Evolutionary conservation across 2,113 vertebrate species (phyloP).

Genomic region (Leptobrachium ailaonicum): DNA sequence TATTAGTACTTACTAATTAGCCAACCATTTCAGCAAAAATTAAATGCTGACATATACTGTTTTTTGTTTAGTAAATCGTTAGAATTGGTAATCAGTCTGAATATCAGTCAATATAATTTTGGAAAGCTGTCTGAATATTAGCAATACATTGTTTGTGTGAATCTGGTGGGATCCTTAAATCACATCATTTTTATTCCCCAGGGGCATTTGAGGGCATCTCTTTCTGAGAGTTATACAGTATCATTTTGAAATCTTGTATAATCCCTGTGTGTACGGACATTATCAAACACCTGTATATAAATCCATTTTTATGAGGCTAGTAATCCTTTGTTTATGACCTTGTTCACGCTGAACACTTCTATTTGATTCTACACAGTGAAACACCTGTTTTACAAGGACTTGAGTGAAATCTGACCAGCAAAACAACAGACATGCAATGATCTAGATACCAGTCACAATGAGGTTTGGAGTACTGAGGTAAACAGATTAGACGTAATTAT

Average conservation of each 20-base stretch:
- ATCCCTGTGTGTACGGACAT: background rate
- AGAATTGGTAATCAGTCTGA: too few species aligned
- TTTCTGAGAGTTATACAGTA: too few species aligned
- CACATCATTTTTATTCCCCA: too few species aligned
- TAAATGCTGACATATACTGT: too few species aligned
- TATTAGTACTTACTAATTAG: too few species aligned
- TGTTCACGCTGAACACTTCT: background rate
- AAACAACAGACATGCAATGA: background rate
- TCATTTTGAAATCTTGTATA: background rate
- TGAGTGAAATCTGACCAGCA: slow-evolving; percentile 4
- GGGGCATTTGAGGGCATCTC: too few species aligned
- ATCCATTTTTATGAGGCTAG: background rate
- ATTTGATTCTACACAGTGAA: background rate
- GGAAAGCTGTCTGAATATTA: too few species aligned
- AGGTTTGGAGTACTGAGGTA: background rate
- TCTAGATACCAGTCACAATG: background rate
- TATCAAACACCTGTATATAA: slow-evolving; percentile 10
- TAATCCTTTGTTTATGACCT: slow-evolving; percentile 11
- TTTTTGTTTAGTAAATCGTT: too few species aligned
- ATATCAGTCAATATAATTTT: too few species aligned
- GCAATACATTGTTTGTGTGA: too few species aligned
- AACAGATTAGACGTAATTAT: background rate
- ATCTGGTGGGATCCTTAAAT: too few species aligned
- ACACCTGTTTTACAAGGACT: slow-evolving; percentile 30
- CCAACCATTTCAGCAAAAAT: too few species aligned